These are phyloP conservation scores for Crotalus viridis DNA, from an alignment of 2,113 vertebrate species.

Conservation along the genomic window DNA sequence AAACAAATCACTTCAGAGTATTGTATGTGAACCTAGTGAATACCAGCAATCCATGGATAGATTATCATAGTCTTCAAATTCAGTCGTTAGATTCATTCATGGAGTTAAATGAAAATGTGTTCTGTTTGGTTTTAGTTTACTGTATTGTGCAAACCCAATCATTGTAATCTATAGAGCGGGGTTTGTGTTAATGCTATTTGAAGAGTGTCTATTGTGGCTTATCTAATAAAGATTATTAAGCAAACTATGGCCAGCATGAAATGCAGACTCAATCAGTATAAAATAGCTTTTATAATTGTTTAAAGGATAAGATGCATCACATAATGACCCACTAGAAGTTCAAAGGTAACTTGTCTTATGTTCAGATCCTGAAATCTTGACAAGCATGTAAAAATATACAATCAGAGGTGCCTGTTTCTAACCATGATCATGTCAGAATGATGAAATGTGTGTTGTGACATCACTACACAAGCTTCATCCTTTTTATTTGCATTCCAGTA, in stretches of 20 bases:
- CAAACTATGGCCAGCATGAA: background rate
- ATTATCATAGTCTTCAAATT: background rate
- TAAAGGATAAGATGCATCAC: background rate
- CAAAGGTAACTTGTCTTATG: background rate
- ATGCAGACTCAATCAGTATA: background rate
- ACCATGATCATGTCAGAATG: background rate
- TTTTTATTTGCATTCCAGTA: background rate
- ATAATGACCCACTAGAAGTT: background rate
- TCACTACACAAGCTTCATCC: background rate
- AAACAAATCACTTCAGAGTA: background rate
- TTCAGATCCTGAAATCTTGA: background rate
- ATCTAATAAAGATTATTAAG: background rate
- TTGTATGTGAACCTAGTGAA: background rate
- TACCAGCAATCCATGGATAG: background rate
- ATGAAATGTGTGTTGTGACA: background rate
- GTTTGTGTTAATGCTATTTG: background rate
- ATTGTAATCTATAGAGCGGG: background rate
- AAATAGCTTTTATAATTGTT: background rate
- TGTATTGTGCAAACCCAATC: background rate
- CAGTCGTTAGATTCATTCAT: background rate
- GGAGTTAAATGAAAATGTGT: background rate
- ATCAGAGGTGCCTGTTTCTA: background rate
- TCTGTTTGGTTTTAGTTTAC: background rate
- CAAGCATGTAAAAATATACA: background rate
- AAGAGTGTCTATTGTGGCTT: background rate